A percentile compares a stretch with the other conserved stretches of the same genome.
Evolutionary conservation across 2,797 vertebrate species (phyloP).

Genomic region (Caiman crocodilus): DNA sequence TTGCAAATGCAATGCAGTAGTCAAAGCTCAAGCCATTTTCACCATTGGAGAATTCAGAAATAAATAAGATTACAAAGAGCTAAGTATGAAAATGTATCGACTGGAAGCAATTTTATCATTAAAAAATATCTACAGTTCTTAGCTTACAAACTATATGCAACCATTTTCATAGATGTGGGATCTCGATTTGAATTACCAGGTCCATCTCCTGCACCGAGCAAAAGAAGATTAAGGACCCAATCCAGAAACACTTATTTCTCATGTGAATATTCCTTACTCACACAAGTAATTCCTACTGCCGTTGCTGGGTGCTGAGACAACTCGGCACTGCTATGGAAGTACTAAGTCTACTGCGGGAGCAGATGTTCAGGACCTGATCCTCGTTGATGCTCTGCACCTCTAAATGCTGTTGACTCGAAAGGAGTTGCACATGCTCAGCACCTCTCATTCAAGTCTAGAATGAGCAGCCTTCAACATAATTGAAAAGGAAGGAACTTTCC

Average conservation of each 20-base stretch:
- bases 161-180: conserved; percentile 41
- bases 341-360: not conserved
- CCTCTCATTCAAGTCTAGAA: not conserved
- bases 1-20: conserved; percentile 63
- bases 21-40: conserved; percentile 71
- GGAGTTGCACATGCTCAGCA: conserved; percentile 18
- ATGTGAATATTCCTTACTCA: rapidly evolving
- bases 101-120: conserved; percentile 49
- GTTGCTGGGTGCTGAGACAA: not conserved
- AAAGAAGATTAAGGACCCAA: conserved; percentile 22
- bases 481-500: conserved; percentile 16
- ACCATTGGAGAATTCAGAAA: conserved; percentile 66
- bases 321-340: not conserved
- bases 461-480: conserved; percentile 6
- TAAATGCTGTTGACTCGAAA: not conserved
- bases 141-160: conserved; percentile 54
- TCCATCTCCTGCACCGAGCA: not conserved
- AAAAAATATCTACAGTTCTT: conserved; percentile 72
- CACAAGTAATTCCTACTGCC: not conserved
- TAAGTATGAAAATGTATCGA: conserved; percentile 58
- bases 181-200: not conserved
- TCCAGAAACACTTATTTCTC: not conserved
- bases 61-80: conserved; percentile 58
- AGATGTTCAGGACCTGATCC: not conserved
- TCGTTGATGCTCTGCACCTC: not conserved